phyloP scores from a whole-genome alignment of 2,797 vertebrate species.

The Acanthornis magna region DNA sequence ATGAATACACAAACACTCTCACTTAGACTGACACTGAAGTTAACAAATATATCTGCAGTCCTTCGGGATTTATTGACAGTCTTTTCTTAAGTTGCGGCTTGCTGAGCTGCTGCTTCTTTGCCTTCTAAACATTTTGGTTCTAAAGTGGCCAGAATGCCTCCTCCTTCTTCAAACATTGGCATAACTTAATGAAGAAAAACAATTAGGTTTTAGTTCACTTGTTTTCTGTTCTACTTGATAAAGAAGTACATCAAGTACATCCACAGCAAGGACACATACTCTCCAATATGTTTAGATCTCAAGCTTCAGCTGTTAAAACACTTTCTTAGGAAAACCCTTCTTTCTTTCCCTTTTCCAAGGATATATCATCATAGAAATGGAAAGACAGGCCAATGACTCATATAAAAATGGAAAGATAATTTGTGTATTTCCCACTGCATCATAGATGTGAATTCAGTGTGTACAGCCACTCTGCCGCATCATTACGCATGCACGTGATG shows the following conservation, averaged over 20 bases:
- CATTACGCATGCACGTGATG: neutral
- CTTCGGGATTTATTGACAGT: neutral
- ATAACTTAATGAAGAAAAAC: neutral
- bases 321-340: neutral
- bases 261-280: neutral
- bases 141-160: neutral
- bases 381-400: neutral
- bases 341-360: neutral
- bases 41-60: constrained; percentile 43
- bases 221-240: neutral
- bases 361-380: neutral
- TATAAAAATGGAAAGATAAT: neutral
- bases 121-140: neutral
- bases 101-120: neutral
- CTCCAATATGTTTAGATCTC: neutral
- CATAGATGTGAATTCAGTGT: neutral
- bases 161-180: neutral
- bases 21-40: constrained; percentile 6
- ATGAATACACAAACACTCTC: constrained; percentile 10
- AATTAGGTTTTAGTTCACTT: neutral
- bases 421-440: neutral
- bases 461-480: neutral
- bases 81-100: neutral
- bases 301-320: neutral
- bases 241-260: neutral